These are phyloP conservation scores for Eueides isabella DNA, from an alignment of 1,140 invertebrate species.

Conservation along the genomic window DNA sequence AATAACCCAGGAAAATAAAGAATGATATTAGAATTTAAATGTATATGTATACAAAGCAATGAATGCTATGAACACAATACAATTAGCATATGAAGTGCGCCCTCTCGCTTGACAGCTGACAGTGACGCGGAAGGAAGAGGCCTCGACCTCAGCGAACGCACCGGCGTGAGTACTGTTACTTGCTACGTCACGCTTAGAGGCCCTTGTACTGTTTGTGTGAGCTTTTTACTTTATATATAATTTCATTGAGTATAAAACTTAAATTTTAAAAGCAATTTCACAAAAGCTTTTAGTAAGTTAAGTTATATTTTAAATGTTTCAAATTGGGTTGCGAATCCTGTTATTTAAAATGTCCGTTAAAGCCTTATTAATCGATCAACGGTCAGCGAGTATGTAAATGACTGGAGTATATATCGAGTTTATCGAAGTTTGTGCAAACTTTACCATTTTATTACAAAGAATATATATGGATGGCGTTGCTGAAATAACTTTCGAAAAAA, in stretches of 20 bases:
- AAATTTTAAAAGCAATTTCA: too few species aligned
- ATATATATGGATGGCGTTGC: too few species aligned
- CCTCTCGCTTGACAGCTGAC: neutral
- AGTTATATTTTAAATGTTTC: too few species aligned
- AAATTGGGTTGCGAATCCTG: neutral
- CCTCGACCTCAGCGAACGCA: neutral
- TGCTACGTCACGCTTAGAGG: neutral
- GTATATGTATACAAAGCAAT: neutral
- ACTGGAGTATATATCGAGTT: neutral
- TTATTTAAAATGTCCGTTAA: neutral
- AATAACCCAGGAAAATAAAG: neutral
- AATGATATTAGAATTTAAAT: neutral
- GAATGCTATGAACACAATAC: neutral
- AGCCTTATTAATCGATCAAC: neutral
- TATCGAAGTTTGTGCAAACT: too few species aligned
- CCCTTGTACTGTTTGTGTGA: neutral
- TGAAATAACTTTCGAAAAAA: too few species aligned
- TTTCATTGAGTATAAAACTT: too few species aligned
- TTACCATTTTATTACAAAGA: neutral
- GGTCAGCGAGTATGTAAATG: neutral
- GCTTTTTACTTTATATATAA: neutral
- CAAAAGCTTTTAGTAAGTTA: too few species aligned
- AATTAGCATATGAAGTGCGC: constrained; percentile 7
- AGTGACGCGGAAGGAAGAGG: neutral
- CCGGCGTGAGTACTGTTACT: constrained; percentile 3